Base-by-base conservation (phyloP, 2,888 invertebrate genomes). In the Phymatocera aterrima region DNA sequence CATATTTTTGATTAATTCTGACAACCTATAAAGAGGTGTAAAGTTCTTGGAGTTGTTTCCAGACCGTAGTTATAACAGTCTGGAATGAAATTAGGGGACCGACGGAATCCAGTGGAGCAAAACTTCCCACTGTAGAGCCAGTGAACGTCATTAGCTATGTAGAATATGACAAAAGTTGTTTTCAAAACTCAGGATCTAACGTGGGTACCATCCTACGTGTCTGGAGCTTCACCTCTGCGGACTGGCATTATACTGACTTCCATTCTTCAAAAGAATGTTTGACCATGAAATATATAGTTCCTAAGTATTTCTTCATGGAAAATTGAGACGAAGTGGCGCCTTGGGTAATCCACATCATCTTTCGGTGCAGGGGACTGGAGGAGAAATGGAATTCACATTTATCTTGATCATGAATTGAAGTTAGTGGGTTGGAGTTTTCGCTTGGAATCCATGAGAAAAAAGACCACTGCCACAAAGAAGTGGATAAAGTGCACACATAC, bases 371-470 rank as follows among this genome's bases (percentile, higher is more conserved):
- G 64, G 64, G 37, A 18, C 1, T 15, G 43, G 24, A 15, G 68
- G 6, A 12, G 6, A 46, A 28, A 68, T 68, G 43, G 68, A 28
- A 46, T 24, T 28, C 46, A n/a, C 68, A 68, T 68, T 21, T 68
- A 68, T 68, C 68, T 68, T 68, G 40, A 68, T 68, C 43, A 28
- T 6, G 34, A 15, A 3, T n/a, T 46, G 40, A 68, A 43, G 68
- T 3, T 15, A 6, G n/a, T n/a, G 46, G 43, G 24, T 43, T 28
- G 4, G 37, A 24, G 15, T 37, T 18, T 21, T 40, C 8, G 21
- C 65, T 10, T 21, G 37, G 34, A 61, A 24, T 61, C 34, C n/a
- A 3, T 61, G 64, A 64, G 37, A 2, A 21, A 21, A 64, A 37
- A 15, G 10, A 34, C 10, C 3, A 57, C n/a, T 10, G 15, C 18